Evolutionary conservation across 2,888 invertebrate species (phyloP).

Genomic region (Gryllus longicercus): DNA sequence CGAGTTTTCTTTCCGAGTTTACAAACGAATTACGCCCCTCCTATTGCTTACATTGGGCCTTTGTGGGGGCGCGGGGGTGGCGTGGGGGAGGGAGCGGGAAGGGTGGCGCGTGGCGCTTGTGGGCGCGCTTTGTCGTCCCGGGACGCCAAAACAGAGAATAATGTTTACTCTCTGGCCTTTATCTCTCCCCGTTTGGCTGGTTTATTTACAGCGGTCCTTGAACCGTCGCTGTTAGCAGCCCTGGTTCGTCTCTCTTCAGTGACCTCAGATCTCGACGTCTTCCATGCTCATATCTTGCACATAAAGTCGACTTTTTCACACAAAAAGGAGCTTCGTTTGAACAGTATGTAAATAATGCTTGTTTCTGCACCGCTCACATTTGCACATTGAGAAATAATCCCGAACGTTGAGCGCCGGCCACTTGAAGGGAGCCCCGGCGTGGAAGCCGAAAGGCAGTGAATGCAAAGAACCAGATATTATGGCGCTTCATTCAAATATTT

Average conservation of each 20-base stretch:
- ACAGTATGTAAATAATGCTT: constrained; percentile 2
- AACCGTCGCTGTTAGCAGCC: not conserved
- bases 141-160: not conserved
- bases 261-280: not conserved
- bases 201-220: not conserved
- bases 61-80: not conserved
- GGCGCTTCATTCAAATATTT: constrained; percentile 9
- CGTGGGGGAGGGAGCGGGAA: not conserved
- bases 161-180: not conserved
- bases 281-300: not conserved
- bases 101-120: constrained; percentile 8
- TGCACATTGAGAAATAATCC: not conserved
- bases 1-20: constrained; percentile 1
- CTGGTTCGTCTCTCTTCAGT: not conserved
- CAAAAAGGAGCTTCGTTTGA: not conserved
- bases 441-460: no score
- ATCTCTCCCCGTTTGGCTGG: not conserved
- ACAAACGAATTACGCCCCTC: constrained; percentile 11
- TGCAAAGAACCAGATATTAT: no score
- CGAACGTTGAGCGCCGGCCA: not conserved
- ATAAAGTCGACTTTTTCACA: not conserved
- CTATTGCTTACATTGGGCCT: constrained; percentile 17
- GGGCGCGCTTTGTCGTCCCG: not conserved
- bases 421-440: no score
- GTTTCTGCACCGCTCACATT: not conserved